Base-by-base conservation (phyloP, 2,888 invertebrate species). In the Ormyrus nitidulus region DNA sequence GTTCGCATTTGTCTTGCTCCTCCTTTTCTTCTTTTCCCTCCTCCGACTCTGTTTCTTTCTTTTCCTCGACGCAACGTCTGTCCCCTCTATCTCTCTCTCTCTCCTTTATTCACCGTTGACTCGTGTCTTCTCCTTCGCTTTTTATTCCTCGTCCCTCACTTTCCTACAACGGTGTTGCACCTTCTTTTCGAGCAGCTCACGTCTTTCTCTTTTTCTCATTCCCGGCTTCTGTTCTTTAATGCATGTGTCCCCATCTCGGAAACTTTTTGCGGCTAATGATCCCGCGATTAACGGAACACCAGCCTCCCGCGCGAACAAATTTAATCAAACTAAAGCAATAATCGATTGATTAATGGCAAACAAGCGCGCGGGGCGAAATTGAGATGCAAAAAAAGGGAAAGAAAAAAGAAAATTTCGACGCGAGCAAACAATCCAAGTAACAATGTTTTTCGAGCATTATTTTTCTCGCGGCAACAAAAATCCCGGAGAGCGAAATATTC, bases 111-210 rank as follows among this genome's bases (percentile, higher is more conserved):
- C 51, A 64, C 70, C 70, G 11, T 70, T 75, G 34, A 75, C 68
- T 68, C 48, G n/a, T 44, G 68, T 54, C 19, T 51, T 19, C 56
- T 0, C 51, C 9, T 19, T 56, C 58, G n/a, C 62, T 59, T 77
- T 73, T 77, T 76, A 73, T 80, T 75, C 73, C 73, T 73, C 73
- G 69, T 75, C 51, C 59, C 75, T 71, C 62, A 75, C 76, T 76
- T 81, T 81, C 62, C 79, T 72, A 76, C 73, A 81, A 76, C 70
- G 70, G 72, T 78, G n/a, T 80, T 80, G 73, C 74, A 58, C 77
- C 64, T 72, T 69, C 76, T 72, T 80, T 80, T 77, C 62, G 58
- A 51, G 19, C 19, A 34, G 64, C 49, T 77, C 58, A 19, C 56
- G 53, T 58, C 53, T 73, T 56, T 68, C 11, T 72, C 61, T 56